These are phyloP conservation scores for Dasysyrphus tricinctus DNA, from an alignment of 2,888 invertebrate genomes.

Conservation along the genomic window DNA sequence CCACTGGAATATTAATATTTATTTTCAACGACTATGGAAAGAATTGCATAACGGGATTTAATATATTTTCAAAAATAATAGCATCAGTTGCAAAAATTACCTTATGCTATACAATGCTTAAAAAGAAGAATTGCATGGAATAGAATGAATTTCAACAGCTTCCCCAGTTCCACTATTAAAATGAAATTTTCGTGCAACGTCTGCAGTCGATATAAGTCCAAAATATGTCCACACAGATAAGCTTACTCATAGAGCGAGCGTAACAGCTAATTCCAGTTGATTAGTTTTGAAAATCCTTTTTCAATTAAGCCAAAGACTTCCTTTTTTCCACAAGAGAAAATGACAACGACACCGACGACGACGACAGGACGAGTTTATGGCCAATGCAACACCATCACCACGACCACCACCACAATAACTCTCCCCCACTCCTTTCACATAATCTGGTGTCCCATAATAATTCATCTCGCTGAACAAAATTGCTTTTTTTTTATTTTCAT, in stretches of 20 bases:
- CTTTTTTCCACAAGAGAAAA: constrained; percentile 23
- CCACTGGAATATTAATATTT: background rate
- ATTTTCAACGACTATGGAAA: background rate
- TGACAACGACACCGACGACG: constrained; percentile 14
- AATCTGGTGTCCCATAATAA: constrained; percentile 55
- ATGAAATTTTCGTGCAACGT: constrained; percentile 11
- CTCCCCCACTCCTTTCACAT: constrained; percentile 1
- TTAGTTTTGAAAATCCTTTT: constrained; percentile 72
- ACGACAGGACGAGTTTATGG: constrained; percentile 12
- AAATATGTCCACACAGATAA: constrained; percentile 27
- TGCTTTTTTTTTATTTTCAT: constrained; percentile 47
- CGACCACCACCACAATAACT: constrained; percentile 43
- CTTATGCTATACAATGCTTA: background rate
- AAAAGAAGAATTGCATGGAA: background rate
- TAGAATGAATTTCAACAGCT: background rate
- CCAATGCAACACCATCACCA: background rate
- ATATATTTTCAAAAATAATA: background rate
- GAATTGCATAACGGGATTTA: background rate
- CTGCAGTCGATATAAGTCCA: constrained; percentile 43
- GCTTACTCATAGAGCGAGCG: constrained; percentile 29
- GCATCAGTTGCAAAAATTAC: background rate
- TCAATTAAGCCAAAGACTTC: constrained; percentile 64
- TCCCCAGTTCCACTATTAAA: constrained; percentile 11
- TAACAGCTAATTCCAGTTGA: constrained; percentile 70
- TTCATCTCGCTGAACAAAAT: constrained; percentile 53